phyloP scores from a whole-genome alignment of 2,888 invertebrate species.

The Aleiodes leptofemur region DNA sequence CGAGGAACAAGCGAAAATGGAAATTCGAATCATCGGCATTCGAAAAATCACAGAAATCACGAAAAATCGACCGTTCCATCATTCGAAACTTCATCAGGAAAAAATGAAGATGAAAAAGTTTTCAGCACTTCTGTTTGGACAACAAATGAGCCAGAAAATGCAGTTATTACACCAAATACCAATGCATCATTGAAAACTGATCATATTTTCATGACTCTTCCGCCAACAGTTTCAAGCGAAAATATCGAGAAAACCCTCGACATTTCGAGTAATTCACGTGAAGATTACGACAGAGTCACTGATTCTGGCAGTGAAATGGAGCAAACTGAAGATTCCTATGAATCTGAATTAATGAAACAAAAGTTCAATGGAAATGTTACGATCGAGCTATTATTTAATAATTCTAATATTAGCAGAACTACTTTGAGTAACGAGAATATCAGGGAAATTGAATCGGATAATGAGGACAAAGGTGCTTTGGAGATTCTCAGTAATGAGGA shows the following conservation, averaged over 20 bases:
- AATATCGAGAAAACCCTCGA: background rate
- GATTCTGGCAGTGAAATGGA: constrained; percentile 51
- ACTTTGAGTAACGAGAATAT: constrained; percentile 47
- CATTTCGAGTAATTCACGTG: constrained; percentile 42
- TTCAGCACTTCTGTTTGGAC: too few relatives aligned
- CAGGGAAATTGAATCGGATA: constrained; percentile 48
- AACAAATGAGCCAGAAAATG: background rate
- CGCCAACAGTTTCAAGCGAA: background rate
- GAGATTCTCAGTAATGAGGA: constrained; percentile 58
- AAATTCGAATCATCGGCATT: background rate
- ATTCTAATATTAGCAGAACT: constrained; percentile 23
- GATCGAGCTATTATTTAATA: constrained; percentile 39
- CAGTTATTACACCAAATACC: background rate
- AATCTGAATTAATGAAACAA: constrained; percentile 52
- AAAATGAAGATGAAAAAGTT: background rate
- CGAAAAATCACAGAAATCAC: background rate
- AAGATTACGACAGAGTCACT: constrained; percentile 46
- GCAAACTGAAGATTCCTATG: constrained; percentile 53
- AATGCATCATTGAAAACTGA: constrained; percentile 3
- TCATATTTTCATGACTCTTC: background rate
- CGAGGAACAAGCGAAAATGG: constrained; percentile 48
- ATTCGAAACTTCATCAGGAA: background rate
- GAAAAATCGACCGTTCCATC: constrained; percentile 13
- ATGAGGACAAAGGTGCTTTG: constrained; percentile 43
- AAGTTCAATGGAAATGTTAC: constrained; percentile 49